Evolutionary conservation across 1,140 invertebrate species (phyloP).

Genomic region (Cyclina sinensis): DNA sequence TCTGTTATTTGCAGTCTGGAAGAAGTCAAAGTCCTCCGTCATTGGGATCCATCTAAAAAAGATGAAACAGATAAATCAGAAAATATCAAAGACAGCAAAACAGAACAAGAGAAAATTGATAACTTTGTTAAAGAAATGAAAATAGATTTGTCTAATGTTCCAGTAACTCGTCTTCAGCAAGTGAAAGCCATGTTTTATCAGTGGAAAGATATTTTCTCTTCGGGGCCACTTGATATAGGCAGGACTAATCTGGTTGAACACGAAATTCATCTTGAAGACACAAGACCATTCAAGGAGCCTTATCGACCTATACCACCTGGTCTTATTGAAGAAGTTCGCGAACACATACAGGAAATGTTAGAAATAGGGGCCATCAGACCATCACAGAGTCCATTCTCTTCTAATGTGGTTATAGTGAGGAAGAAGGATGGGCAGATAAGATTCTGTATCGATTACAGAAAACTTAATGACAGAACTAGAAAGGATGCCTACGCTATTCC

Average conservation of each 20-base stretch:
- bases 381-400: conserved; percentile 22
- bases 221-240: not conserved
- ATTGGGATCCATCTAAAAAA: not conserved
- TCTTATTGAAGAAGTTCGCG: not conserved
- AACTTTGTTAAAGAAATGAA: not conserved
- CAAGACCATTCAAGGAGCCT: not conserved
- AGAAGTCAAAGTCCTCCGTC: not conserved
- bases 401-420: not conserved
- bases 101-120: not conserved
- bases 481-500: conserved; percentile 6
- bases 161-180: not conserved
- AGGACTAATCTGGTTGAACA: not conserved
- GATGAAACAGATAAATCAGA: not conserved
- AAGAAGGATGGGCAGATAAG: not conserved
- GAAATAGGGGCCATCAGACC: not conserved
- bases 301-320: not conserved
- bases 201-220: conserved; percentile 17
- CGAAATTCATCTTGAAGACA: not conserved
- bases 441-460: not conserved
- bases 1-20: not conserved
- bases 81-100: not conserved
- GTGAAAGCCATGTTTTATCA: not conserved
- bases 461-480: not conserved
- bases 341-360: conserved; percentile 24
- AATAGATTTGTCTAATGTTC: not conserved